Base-by-base conservation (phyloP, 2,113 vertebrate genomes). In the Oenanthe oenanthe region DNA sequence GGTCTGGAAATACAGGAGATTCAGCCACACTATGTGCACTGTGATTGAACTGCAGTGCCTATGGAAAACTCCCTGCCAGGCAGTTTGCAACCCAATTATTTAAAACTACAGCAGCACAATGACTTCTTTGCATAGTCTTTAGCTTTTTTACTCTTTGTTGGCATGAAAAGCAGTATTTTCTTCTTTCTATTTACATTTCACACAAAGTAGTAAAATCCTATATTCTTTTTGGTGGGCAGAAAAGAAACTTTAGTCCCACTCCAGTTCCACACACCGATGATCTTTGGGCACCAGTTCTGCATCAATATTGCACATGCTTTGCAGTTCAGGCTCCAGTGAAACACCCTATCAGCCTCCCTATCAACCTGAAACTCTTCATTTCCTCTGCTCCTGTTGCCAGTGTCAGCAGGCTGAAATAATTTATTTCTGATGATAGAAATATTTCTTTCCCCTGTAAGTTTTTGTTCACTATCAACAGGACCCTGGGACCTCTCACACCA, bases 401-500 rank as follows among this genome's bases (percentile, higher is more conserved):
- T 32, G 86, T 24, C 28, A 96, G 36, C 73, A 61, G 79, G 51
- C 78, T 93, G 42, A 60, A 89, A 78, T 68, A 31, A 77, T 75
- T 76, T 68, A 63, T 92, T 90, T 50, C 43, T 50, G 79, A 68
- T 12, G 12, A 93, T 4, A 79, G 34, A 93, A 97, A 22, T 36
- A 94, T 21, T 78, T 70, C 70, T 86, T 87, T 86, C 36, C 66
- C 66, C 50, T 47, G 6, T 32, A 85, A 67, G 70, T 50, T 86
- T 96, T 88, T 95, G 85, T 77, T 94, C 83, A 38, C 45, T 66
- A 91, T 68, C 68, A 93, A 67, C 34, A 96, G 62, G 87, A 42
- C 51, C 40, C 71, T 40, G 47, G 60, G 58, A 75, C 68, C 60
- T 88, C 92, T 75, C 87, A 45, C 50, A 40, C 4, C 9, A 43